Percentiles rank a stretch among this genome's conserved stretches.
Conservation (phyloP, 2,888 invertebrate genomes). For the Esperia sulphurella region DNA sequence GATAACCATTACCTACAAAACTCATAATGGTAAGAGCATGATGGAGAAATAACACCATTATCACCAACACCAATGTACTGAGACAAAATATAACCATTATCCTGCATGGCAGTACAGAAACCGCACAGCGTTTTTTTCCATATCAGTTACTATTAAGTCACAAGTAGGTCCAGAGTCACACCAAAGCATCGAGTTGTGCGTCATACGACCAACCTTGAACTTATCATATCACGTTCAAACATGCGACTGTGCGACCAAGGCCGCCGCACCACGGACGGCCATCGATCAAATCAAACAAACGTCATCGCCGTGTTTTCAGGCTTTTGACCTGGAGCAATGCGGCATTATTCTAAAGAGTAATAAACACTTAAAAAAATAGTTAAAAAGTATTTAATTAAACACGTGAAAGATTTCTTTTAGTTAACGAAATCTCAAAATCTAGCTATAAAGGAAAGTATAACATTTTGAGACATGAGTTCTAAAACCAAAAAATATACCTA, state of each 20-base stretch:
- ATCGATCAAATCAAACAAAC: constrained; percentile 38
- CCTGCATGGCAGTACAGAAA: no score
- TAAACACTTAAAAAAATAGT: no score
- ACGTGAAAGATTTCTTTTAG: no score
- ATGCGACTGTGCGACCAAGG: constrained; percentile 31
- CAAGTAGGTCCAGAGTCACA: background rate
- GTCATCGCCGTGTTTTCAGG: background rate
- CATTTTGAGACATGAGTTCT: no score
- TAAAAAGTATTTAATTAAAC: no score
- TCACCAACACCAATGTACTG: background rate
- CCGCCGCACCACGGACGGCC: constrained; percentile 20
- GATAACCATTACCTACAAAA: background rate
- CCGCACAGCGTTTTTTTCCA: background rate
- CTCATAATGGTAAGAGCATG: background rate
- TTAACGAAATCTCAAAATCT: no score
- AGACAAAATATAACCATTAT: no score
- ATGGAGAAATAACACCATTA: background rate
- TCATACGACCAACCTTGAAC: constrained; percentile 40
- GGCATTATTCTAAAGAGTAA: no score
- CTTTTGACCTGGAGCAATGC: background rate
- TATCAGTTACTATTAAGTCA: background rate
- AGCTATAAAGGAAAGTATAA: no score
- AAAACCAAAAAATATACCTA: no score
- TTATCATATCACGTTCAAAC: constrained; percentile 37
- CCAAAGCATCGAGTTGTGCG: constrained; percentile 15